These are phyloP conservation scores for Metridium senile DNA, from an alignment of 92 coral and sea anemone species.

Conservation along the genomic window DNA sequence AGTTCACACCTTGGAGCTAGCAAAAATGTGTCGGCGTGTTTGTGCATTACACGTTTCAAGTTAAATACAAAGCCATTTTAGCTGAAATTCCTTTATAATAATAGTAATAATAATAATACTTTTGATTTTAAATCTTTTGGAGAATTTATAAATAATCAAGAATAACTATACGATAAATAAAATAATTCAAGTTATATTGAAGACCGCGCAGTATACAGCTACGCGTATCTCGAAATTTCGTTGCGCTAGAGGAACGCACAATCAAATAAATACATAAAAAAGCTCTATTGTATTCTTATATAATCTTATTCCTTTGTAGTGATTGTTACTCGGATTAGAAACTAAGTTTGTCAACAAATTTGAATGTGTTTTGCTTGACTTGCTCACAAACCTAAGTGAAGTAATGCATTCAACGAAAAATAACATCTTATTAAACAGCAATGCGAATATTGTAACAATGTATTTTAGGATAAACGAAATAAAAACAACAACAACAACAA, in stretches of 20 bases:
- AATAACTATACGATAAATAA: conserved; percentile 36
- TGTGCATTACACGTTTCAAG: conserved; percentile 24
- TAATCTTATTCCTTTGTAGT: conserved; percentile 15
- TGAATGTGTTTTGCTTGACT: conserved; percentile 12
- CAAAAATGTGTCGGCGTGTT: conserved; percentile 40
- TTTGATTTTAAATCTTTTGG: conserved; percentile 13
- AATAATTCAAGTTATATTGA: neutral
- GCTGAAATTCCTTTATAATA: neutral
- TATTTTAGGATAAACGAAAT: too few relatives aligned
- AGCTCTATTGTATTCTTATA: conserved; percentile 2
- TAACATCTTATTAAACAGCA: neutral
- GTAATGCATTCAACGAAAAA: neutral
- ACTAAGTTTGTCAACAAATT: conserved; percentile 9
- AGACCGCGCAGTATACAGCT: neutral
- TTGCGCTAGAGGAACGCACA: conserved; percentile 16
- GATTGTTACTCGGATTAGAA: conserved; percentile 10
- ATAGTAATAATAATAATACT: neutral
- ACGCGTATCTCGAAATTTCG: neutral
- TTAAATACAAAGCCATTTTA: conserved; percentile 28
- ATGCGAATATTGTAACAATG: too few relatives aligned
- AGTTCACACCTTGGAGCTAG: conserved; percentile 39
- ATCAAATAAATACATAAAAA: conserved; percentile 22
- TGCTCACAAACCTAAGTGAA: neutral
- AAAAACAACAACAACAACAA: neutral
- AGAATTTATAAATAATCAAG: conserved; percentile 45